Evolutionary conservation across 2,797 vertebrate genomes (phyloP), one percentile per base, ranked within the genome.

Genomic region (Mormyrops boulengeri): DNA sequence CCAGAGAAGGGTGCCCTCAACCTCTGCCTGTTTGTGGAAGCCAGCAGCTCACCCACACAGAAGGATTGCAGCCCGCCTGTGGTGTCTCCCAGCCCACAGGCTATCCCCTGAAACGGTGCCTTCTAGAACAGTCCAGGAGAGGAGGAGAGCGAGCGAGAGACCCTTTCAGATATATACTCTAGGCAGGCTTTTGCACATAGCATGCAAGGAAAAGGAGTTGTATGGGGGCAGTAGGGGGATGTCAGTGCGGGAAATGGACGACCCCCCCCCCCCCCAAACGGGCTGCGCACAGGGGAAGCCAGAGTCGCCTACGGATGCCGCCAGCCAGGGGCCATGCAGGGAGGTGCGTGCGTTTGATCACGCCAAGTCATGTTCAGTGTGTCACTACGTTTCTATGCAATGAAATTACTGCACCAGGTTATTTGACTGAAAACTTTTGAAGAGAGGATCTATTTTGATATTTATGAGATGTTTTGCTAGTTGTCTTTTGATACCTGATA

Each of bases 381-480:
- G 91, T 97, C 96, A 97, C 96, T 97, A 97, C 96, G 97, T 97
- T 97, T 98, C 97, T 99, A 98, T 98, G 98, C 97, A 98, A 96
- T 93, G 93, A 93, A 93, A 92, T 94, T 93, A 95, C 94, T 94
- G 94, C 93, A 93, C 94, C 93, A 92, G 95, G 95, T 94, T 95
- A 93, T 95, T 94, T 94, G 93, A 94, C 92, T 94, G 94, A 95
- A 85, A 47, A 91, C 62, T 96, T 97, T 96, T 96, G 95, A 96
- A 96, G 95, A 96, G 92, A 94, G 88, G 92, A 96, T 97, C 95
- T 97, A 97, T 97, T 97, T 97, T 97, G 95, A 89, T 99, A 98
- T 99, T 99, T 98, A 98, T 97, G 95, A 95, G 84, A 53, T 87
- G 94, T 93, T 96, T 96, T 95, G 89, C 89, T 94, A 95, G 95